A percentile compares a stretch with the other conserved stretches of the same genome.
Evolutionary conservation across 2,888 invertebrate genomes (phyloP).

Genomic region (Leucophora obtusa): DNA sequence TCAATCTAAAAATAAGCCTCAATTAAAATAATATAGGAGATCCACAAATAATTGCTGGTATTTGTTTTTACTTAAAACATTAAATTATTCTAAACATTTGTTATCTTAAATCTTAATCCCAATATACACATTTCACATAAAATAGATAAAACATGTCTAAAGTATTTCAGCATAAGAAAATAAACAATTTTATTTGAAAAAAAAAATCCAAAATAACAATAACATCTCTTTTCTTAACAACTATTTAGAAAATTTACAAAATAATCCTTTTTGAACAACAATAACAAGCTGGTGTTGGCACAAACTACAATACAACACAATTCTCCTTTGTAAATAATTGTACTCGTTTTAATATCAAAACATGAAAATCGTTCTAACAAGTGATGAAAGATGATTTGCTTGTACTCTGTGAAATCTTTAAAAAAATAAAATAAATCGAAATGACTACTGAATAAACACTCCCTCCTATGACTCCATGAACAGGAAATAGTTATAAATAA

Average conservation of each 20-base stretch:
- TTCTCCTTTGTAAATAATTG: constrained; percentile 35
- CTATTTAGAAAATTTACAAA: constrained; percentile 46
- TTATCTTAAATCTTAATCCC: constrained; percentile 43
- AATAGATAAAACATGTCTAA: constrained; percentile 42
- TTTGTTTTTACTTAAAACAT: neutral
- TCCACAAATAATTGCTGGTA: neutral
- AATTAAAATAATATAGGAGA: neutral
- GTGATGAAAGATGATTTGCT: constrained; percentile 55
- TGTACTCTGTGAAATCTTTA: constrained; percentile 2
- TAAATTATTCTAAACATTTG: neutral
- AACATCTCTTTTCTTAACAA: constrained; percentile 48
- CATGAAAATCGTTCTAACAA: constrained; percentile 27
- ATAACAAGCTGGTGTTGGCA: constrained; percentile 42
- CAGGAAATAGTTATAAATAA: constrained; percentile 15
- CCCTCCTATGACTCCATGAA: neutral
- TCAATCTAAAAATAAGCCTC: too few species aligned
- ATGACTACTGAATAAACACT: neutral
- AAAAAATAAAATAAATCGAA: constrained; percentile 30
- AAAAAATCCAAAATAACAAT: constrained; percentile 41
- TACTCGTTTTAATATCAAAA: constrained; percentile 44
- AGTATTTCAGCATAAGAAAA: constrained; percentile 36
- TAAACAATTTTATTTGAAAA: constrained; percentile 43
- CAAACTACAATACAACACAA: neutral
- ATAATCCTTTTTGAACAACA: constrained; percentile 46
- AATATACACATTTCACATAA: constrained; percentile 49